phyloP scores from a whole-genome alignment of 2,888 invertebrate species.

The Leucophora obtusa region DNA sequence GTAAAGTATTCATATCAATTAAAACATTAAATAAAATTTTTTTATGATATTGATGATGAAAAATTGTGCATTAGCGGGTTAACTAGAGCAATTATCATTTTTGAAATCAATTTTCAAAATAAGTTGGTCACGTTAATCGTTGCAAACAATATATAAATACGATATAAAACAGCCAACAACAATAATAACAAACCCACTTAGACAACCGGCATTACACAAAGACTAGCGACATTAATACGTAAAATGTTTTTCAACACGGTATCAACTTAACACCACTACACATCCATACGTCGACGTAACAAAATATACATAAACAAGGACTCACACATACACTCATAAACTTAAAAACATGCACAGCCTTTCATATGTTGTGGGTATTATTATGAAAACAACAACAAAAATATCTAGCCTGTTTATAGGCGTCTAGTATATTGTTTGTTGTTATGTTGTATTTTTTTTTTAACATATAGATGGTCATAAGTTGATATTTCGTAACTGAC shows the following conservation, averaged over 20 bases:
- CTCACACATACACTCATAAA: not conserved
- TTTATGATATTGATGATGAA: no score
- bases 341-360: not conserved
- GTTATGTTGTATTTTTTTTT: conserved; percentile 30
- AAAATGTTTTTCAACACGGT: conserved; percentile 54
- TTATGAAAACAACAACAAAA: conserved; percentile 22
- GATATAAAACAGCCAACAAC: conserved; percentile 1
- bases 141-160: not conserved
- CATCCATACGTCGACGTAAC: conserved; percentile 7
- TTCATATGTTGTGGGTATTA: conserved; percentile 15
- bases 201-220: conserved; percentile 66
- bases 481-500: no score
- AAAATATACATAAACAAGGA: not conserved
- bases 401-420: conserved; percentile 49
- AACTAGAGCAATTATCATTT: no score
- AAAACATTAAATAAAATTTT: no score
- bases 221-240: conserved; percentile 36
- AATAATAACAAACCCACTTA: conserved; percentile 65
- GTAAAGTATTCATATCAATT: no score
- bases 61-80: no score
- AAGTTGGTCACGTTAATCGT: not conserved
- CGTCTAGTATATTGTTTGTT: conserved; percentile 33
- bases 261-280: conserved; percentile 47
- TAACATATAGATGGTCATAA: not conserved
- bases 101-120: no score